These are phyloP conservation scores for Amblyjoppa fuscipennis DNA, from an alignment of 2,888 invertebrate species.

Conservation along the genomic window DNA sequence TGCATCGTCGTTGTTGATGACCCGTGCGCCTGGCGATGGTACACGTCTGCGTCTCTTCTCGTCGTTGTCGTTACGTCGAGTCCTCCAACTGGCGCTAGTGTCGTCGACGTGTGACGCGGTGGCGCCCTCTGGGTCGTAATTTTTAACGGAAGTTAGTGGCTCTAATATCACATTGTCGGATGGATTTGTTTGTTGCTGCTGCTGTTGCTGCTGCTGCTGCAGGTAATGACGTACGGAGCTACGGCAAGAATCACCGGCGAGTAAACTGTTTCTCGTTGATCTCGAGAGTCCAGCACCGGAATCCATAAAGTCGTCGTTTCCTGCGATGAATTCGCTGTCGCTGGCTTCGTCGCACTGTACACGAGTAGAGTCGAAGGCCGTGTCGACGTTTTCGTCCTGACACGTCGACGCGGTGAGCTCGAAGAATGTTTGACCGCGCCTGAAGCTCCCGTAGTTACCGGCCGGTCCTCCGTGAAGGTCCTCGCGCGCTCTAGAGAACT, in stretches of 20 bases:
- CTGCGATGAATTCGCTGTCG: constrained; percentile 4
- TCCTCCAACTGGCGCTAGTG: constrained; percentile 36
- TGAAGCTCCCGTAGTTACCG: constrained; percentile 32
- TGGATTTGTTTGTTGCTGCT: constrained; percentile 78
- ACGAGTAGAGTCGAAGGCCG: neutral
- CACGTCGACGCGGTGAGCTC: constrained; percentile 30
- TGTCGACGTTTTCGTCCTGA: neutral
- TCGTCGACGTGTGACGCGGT: neutral
- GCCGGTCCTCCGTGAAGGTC: constrained; percentile 18
- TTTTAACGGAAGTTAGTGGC: constrained; percentile 77
- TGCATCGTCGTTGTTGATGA: neutral
- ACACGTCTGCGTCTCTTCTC: constrained; percentile 53
- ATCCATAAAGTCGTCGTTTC: constrained; percentile 12
- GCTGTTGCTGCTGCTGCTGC: constrained; percentile 60
- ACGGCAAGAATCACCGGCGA: constrained; percentile 32
- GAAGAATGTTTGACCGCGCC: constrained; percentile 18
- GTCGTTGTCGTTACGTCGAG: constrained; percentile 42
- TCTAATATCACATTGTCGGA: constrained; percentile 85
- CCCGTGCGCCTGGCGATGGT: constrained; percentile 36
- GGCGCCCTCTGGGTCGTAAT: constrained; percentile 45
- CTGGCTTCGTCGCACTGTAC: neutral
- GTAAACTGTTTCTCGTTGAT: constrained; percentile 57
- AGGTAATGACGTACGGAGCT: constrained; percentile 30
- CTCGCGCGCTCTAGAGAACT: constrained; percentile 64
- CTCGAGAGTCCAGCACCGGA: constrained; percentile 41